phyloP scores from a whole-genome alignment of 2,888 invertebrate genomes.

The Shargacucullia verbasci region DNA sequence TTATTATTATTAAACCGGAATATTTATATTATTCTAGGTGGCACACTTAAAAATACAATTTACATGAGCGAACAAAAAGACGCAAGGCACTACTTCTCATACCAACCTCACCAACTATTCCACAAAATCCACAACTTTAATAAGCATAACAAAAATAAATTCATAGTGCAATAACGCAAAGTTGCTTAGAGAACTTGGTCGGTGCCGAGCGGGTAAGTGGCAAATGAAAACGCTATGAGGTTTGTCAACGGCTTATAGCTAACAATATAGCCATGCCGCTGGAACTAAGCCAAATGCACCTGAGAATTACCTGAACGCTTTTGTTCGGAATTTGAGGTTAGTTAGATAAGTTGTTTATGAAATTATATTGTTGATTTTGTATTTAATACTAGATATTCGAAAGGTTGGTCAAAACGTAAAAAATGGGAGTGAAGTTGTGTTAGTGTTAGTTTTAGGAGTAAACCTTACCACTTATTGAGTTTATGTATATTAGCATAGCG shows the following conservation, averaged over 20 bases:
- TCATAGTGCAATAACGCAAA: conserved; percentile 5
- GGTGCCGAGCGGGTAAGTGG: background rate
- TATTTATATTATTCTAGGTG: too few relatives aligned
- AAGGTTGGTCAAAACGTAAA: too few relatives aligned
- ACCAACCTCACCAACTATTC: background rate
- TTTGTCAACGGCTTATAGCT: conserved; percentile 3
- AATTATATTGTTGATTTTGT: too few relatives aligned
- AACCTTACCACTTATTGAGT: too few relatives aligned
- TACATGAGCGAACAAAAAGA: too few relatives aligned
- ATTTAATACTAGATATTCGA: too few relatives aligned
- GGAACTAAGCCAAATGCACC: conserved; percentile 15
- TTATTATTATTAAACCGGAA: too few relatives aligned
- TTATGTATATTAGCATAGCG: too few relatives aligned
- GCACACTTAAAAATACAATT: too few relatives aligned
- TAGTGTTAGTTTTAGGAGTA: too few relatives aligned
- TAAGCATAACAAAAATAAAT: conserved; percentile 1
- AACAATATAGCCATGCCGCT: conserved; percentile 16
- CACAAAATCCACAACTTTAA: background rate
- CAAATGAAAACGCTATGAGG: conserved; percentile 5
- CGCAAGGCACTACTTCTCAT: background rate
- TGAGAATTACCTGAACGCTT: background rate
- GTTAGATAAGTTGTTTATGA: background rate
- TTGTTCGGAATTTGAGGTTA: background rate
- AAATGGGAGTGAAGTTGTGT: too few relatives aligned
- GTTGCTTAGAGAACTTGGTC: background rate